phyloP scores from a whole-genome alignment of 2,888 invertebrate species.

The Morpho achilles region DNA sequence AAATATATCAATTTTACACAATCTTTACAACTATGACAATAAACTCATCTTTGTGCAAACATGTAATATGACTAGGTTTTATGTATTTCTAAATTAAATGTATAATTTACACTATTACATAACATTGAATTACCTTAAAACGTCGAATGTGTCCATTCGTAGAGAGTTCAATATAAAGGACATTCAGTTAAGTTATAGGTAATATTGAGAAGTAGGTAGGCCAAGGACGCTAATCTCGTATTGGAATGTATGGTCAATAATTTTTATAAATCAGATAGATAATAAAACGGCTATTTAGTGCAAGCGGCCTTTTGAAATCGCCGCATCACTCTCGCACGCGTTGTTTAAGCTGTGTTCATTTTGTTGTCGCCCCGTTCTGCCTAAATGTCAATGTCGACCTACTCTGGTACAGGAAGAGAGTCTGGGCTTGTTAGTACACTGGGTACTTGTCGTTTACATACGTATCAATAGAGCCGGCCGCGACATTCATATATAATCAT shows the following conservation, averaged over 20 bases:
- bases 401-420: constrained; percentile 58
- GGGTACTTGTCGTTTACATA: constrained; percentile 32
- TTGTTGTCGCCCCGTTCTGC: constrained; percentile 34
- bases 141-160: not conserved
- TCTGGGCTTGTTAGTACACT: constrained; percentile 44
- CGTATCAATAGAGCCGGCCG: constrained; percentile 47
- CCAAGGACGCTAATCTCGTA: constrained; percentile 53
- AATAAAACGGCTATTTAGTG: constrained; percentile 35
- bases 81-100: too few species aligned
- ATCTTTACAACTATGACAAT: too few species aligned
- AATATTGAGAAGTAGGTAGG: constrained; percentile 31
- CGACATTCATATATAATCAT: too few species aligned
- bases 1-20: too few species aligned
- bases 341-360: constrained; percentile 37
- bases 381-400: constrained; percentile 70
- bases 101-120: too few species aligned
- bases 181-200: constrained; percentile 5
- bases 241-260: constrained; percentile 46
- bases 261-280: constrained; percentile 41
- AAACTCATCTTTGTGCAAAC: too few species aligned
- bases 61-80: too few species aligned
- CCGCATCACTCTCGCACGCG: constrained; percentile 37
- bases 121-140: not conserved
- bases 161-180: constrained; percentile 30
- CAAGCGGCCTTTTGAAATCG: constrained; percentile 40